A percentile compares a stretch with the other conserved stretches of the same genome.
These are phyloP conservation scores for Tethea ocularis DNA, from an alignment of 2,888 invertebrate species.

Conservation along the genomic window DNA sequence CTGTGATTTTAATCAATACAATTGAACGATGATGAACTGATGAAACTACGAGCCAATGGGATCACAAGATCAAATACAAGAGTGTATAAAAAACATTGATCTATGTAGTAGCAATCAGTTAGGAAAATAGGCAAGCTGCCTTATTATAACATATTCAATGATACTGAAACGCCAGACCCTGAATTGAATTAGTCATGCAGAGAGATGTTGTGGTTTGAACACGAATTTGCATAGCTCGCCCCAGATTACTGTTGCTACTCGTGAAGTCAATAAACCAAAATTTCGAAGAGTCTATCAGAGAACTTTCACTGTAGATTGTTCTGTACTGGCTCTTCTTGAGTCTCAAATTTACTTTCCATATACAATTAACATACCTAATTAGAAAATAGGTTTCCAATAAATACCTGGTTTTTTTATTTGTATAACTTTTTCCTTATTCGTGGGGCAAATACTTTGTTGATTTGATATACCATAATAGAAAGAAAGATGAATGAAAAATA, in stretches of 20 bases:
- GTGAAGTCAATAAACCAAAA: not conserved
- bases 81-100: too few species aligned
- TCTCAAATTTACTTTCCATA: not conserved
- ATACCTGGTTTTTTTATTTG: too few species aligned
- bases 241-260: constrained; percentile 3
- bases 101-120: too few species aligned
- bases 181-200: constrained; percentile 3
- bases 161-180: constrained; percentile 1
- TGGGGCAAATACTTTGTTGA: too few species aligned
- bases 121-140: not conserved
- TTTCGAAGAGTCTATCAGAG: not conserved
- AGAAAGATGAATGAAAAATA: too few species aligned
- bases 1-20: too few species aligned
- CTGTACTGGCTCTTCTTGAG: not conserved
- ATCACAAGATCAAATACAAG: too few species aligned
- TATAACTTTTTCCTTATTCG: too few species aligned
- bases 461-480: too few species aligned
- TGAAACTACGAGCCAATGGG: too few species aligned
- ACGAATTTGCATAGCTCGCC: not conserved
- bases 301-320: not conserved
- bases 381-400: too few species aligned
- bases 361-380: not conserved
- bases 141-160: not conserved
- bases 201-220: not conserved
- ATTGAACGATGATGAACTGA: too few species aligned